Conservation (phyloP, 2,113 vertebrate genomes). For the Otis tarda region DNA sequence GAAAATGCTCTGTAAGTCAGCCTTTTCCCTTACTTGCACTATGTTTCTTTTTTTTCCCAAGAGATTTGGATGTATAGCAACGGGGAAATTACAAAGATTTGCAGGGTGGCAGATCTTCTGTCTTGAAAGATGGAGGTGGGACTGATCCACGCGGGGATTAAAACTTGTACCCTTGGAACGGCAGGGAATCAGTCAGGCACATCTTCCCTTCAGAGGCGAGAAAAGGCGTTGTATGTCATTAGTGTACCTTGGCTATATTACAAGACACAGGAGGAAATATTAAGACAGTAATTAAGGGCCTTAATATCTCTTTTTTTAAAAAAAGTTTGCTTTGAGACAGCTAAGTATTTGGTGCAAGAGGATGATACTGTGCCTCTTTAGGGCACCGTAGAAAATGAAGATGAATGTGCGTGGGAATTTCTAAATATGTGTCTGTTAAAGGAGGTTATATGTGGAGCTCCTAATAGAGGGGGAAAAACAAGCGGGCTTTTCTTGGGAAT, state of each 20-base stretch:
- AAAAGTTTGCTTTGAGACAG: neutral
- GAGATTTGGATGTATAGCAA: neutral
- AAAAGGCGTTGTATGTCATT: accelerated
- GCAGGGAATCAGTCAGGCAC: neutral
- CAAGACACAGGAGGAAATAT: neutral
- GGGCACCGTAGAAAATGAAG: neutral
- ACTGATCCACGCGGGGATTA: neutral
- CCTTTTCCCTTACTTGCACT: neutral
- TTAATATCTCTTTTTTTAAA: neutral
- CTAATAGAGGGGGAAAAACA: accelerated
- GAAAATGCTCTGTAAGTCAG: neutral
- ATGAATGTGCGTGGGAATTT: neutral
- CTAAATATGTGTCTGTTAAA: neutral
- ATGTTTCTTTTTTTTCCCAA: neutral
- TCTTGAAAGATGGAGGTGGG: neutral
- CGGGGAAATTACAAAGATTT: neutral
- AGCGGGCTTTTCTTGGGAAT: neutral
- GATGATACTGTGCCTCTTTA: neutral
- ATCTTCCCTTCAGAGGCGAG: neutral
- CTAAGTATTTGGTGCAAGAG: neutral
- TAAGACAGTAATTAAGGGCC: neutral
- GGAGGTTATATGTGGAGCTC: neutral
- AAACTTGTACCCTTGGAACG: neutral
- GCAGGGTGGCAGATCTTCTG: neutral
- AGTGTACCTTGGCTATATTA: neutral